A percentile compares a stretch with the other conserved stretches of the same genome.
Evolutionary conservation across 2,797 vertebrate species (phyloP).

Genomic region (Margarornis squamiger): DNA sequence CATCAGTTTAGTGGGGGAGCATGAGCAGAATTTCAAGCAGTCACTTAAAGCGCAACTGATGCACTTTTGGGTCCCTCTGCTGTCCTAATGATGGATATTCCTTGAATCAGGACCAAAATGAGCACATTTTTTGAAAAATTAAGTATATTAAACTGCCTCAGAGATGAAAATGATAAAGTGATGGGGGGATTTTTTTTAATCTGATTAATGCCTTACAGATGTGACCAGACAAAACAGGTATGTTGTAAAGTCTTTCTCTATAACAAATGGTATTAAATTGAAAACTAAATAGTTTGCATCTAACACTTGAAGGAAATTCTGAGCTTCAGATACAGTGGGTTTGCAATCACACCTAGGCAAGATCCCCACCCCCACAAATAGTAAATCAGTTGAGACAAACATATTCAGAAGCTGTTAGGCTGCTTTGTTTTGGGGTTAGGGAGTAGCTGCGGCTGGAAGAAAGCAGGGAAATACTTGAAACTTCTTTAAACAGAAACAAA

Average conservation of each 20-base stretch:
- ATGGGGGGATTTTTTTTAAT: background rate
- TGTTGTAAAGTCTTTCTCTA: background rate
- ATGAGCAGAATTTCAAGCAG: background rate
- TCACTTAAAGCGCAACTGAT: background rate
- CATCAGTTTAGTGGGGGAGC: background rate
- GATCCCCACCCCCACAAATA: background rate
- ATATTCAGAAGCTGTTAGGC: background rate
- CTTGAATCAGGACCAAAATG: background rate
- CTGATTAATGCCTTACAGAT: background rate
- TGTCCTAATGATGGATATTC: conserved; percentile 22
- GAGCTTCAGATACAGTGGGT: background rate
- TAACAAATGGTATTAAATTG: background rate
- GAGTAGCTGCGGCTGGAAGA: background rate
- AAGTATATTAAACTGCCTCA: background rate
- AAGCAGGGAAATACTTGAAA: background rate
- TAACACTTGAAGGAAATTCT: background rate
- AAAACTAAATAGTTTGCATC: background rate
- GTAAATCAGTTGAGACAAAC: background rate
- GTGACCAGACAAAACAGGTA: background rate
- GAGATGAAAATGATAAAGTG: conserved; percentile 1
- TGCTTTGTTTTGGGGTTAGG: background rate
- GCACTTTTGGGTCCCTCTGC: background rate
- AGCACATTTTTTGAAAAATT: background rate
- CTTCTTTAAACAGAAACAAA: background rate
- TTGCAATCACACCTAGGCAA: background rate